Base-by-base conservation (phyloP, 2,113 vertebrate species). In the Actenoides lindsayi region DNA sequence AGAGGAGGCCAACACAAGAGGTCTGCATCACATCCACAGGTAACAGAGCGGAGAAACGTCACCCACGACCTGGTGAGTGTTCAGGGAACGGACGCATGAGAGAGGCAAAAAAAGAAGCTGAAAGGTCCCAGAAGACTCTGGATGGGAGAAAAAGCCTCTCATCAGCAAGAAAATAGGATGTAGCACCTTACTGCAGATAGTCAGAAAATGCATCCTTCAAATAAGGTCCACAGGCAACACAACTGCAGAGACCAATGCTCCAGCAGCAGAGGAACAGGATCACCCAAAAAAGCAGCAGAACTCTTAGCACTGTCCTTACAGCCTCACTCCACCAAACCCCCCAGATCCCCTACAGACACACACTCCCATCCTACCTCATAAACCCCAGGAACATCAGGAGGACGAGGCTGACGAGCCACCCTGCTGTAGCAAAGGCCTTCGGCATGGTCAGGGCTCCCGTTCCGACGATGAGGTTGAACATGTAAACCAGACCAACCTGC, bases 381-480 rank as follows among this genome's bases (percentile, higher is more conserved):
- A 99, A 99, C 9, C 98, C 99, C 90, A 99, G 96, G 94, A 99
- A 99, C 86, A 98, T 93, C 62, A 99, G 98, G 80, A 99, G 99
- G 6, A 99, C 7, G 4, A 99, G 96, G 96, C 99, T 99, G 96
- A 99, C 98, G 2, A 98, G 98, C 99, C 99, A 99, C 10, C 99
- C 99, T 0, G 99, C 99, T 0, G 97, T 94, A 8, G 99, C 99
- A 42, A 99, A 99, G 93, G 99, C 99, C 97, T 98, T 99, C 20
- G 99, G 99, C 99, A 99, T 99, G 71, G 99, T 99, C 86, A 99
- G 98, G 0, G 99, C 99, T 21, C 99, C 99, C 0, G 99, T 99
- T 30, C 99, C 99, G 0, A 99, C 99, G 2, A 99, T 99, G 93
- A 99, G 98, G 93, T 99, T 99, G 95, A 99, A 99, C 99, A 99